These are phyloP conservation scores for Engystomops pustulosus DNA, from an alignment of 2,113 vertebrate species.

Conservation along the genomic window DNA sequence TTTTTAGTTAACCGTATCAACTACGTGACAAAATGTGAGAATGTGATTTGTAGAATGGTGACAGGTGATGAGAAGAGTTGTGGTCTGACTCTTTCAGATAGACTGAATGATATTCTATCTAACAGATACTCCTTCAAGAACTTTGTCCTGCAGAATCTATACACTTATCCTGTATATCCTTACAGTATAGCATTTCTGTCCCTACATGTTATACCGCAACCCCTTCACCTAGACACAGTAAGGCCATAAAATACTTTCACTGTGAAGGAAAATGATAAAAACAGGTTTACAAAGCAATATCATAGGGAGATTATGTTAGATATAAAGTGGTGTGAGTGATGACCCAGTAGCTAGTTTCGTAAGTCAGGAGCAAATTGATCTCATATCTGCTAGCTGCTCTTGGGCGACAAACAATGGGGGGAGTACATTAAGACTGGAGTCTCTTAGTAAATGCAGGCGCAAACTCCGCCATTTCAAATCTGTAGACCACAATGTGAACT, in stretches of 20 bases:
- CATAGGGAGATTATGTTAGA: not conserved
- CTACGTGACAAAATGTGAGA: no score
- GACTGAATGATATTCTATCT: not conserved
- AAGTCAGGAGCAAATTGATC: not conserved
- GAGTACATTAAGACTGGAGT: no score
- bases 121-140: not conserved
- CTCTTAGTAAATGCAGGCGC: no score
- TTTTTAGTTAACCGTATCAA: no score
- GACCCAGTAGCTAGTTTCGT: not conserved
- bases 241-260: not conserved
- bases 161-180: not conserved
- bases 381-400: no score
- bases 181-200: not conserved
- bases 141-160: not conserved
- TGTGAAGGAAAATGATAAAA: not conserved
- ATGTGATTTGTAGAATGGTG: not conserved
- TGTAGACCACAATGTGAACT: no score
- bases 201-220: not conserved
- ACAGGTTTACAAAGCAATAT: not conserved
- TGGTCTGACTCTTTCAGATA: not conserved
- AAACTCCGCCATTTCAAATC: no score
- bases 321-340: not conserved
- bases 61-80: slow-evolving; percentile 1
- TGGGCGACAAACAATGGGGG: no score
- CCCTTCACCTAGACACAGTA: slow-evolving; percentile 17